These are phyloP conservation scores for Drosophila dunni DNA, from an alignment of 1,140 invertebrate species.

Conservation along the genomic window DNA sequence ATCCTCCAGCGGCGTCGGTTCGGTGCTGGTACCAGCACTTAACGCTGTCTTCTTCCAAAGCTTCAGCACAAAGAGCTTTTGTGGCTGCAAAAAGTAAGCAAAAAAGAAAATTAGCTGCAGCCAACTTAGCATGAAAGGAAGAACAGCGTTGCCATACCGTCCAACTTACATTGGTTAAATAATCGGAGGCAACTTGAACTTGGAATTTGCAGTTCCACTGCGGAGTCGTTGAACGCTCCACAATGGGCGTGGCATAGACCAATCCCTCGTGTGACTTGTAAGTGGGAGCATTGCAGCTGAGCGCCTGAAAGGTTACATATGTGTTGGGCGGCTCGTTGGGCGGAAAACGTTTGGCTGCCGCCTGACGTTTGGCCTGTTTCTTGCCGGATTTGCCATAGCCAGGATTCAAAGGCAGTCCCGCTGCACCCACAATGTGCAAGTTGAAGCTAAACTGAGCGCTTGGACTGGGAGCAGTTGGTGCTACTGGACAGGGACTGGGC, in stretches of 20 bases:
- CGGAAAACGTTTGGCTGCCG: constrained; percentile 60
- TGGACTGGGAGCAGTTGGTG: constrained; percentile 6
- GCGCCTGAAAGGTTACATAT: constrained; percentile 87
- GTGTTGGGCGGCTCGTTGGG: constrained; percentile 85
- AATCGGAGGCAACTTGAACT: constrained; percentile 85
- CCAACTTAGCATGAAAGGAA: not conserved
- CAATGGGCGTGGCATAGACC: constrained; percentile 85
- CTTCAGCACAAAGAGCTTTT: constrained; percentile 87
- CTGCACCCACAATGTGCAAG: constrained; percentile 86
- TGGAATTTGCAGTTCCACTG: constrained; percentile 87
- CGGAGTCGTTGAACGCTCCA: constrained; percentile 85
- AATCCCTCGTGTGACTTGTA: constrained; percentile 82
- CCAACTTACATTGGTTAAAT: constrained; percentile 86
- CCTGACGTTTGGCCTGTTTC: constrained; percentile 66
- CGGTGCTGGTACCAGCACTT: constrained; percentile 44
- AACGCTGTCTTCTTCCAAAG: constrained; percentile 86
- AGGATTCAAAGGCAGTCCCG: constrained; percentile 86
- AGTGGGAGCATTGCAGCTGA: constrained; percentile 54
- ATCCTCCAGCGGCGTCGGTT: constrained; percentile 85
- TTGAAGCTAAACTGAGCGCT: constrained; percentile 78
- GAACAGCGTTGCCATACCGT: constrained; percentile 10
- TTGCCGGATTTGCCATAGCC: constrained; percentile 72
- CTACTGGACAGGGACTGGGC: not conserved
- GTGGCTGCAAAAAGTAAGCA: constrained; percentile 83
- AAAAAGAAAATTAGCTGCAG: not conserved